These are phyloP conservation scores for Poecilus cupreus DNA, from an alignment of 2,888 invertebrate genomes.

Conservation along the genomic window DNA sequence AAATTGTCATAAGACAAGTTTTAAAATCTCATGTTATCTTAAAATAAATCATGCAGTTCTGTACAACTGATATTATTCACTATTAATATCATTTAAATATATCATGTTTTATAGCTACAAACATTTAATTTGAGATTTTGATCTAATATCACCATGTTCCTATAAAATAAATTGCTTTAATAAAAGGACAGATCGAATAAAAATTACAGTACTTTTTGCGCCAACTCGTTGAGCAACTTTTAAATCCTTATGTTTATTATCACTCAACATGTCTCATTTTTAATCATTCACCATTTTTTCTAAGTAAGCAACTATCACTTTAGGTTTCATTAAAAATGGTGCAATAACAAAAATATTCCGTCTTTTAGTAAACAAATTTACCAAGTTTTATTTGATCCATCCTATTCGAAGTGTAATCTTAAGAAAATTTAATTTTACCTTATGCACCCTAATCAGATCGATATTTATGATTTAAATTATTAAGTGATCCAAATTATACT, in stretches of 20 bases:
- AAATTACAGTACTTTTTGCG: slow-evolving; percentile 7
- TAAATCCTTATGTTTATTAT: neutral
- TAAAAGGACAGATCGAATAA: slow-evolving; percentile 1
- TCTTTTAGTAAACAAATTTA: neutral
- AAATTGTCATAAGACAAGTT: slow-evolving; percentile 24
- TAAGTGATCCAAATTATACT: slow-evolving; percentile 15
- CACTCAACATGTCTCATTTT: neutral
- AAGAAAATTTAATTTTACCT: slow-evolving; percentile 38
- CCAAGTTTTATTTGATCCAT: neutral
- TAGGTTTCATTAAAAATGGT: slow-evolving; percentile 4
- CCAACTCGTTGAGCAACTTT: slow-evolving; percentile 24
- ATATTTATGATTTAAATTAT: slow-evolving; percentile 13
- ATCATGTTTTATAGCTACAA: neutral
- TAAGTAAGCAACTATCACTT: slow-evolving; percentile 15
- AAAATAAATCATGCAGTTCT: slow-evolving; percentile 15
- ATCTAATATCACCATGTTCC: slow-evolving; percentile 29
- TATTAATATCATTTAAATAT: neutral
- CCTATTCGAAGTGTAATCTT: neutral
- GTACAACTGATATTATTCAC: slow-evolving; percentile 17
- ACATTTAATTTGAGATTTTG: slow-evolving; percentile 25
- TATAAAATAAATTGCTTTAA: slow-evolving; percentile 38
- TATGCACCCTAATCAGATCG: slow-evolving; percentile 35
- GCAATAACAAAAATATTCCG: neutral
- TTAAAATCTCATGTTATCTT: slow-evolving; percentile 11
- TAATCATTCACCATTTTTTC: slow-evolving; percentile 8